Percentiles rank a stretch among this genome's conserved stretches.
phyloP scores from a whole-genome alignment of 2,797 vertebrate genomes.

The Tadarida brasiliensis region DNA sequence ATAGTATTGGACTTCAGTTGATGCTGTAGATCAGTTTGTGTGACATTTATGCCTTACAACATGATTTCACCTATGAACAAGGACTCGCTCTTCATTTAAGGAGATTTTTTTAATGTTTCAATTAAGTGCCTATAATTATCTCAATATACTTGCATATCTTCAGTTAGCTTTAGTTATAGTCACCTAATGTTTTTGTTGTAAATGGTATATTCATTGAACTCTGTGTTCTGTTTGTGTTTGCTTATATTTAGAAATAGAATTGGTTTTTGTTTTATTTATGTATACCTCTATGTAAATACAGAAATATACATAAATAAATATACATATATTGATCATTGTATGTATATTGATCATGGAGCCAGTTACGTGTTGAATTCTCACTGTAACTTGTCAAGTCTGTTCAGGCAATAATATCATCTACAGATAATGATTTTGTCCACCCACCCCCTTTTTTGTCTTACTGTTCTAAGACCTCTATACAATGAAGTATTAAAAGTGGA shows the following conservation, averaged over 20 bases:
- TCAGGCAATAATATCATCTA: background rate
- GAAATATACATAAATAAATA: background rate
- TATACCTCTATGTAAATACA: background rate
- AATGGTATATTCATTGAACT: background rate
- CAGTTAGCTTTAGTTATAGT: background rate
- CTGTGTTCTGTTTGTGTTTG: conserved; percentile 23
- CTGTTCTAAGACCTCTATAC: background rate
- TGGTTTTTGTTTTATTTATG: background rate
- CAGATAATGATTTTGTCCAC: background rate
- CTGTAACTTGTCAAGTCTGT: background rate
- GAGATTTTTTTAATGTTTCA: conserved; percentile 20
- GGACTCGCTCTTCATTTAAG: background rate
- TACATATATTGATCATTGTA: background rate
- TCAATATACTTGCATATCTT: background rate
- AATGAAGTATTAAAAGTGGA: background rate
- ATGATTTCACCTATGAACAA: background rate
- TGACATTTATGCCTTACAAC: background rate
- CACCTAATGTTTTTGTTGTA: conserved; percentile 21
- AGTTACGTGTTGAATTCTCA: background rate
- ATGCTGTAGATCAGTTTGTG: background rate
- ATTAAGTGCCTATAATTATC: background rate
- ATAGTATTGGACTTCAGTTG: background rate
- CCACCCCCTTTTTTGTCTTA: background rate
- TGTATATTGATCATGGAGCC: background rate
- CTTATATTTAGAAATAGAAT: conserved; percentile 6